These are phyloP conservation scores for Micromesistius poutassou DNA, from an alignment of 2,797 vertebrate species.

Conservation along the genomic window DNA sequence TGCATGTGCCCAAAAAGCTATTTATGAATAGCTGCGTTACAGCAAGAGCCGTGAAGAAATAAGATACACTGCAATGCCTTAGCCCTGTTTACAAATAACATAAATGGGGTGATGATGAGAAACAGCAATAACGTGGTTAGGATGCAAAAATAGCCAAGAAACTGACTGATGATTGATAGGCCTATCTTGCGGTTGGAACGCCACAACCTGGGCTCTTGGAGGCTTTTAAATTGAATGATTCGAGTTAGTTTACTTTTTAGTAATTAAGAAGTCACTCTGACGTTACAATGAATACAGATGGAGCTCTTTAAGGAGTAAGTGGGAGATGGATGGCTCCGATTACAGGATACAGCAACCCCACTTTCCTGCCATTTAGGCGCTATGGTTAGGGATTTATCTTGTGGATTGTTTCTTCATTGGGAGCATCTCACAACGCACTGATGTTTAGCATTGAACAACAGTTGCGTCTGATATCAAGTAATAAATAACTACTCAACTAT, in stretches of 20 bases:
- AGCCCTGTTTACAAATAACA: not conserved
- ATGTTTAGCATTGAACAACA: not conserved
- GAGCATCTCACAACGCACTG: not conserved
- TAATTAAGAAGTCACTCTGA: constrained; percentile 1
- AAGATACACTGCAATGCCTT: not conserved
- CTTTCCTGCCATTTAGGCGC: not conserved
- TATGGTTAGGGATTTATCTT: not conserved
- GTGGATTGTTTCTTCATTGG: not conserved
- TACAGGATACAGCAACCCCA: not conserved
- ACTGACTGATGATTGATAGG: not conserved
- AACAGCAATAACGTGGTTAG: not conserved
- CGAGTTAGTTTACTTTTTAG: not conserved
- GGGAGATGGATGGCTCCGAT: not conserved
- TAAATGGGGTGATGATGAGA: not conserved
- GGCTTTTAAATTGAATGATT: not conserved
- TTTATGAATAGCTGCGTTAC: not conserved
- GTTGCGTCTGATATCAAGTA: not conserved
- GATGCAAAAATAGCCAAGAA: not conserved
- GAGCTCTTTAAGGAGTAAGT: not conserved
- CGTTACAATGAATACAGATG: not conserved
- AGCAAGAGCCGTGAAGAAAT: not conserved
- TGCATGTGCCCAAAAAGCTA: not conserved
- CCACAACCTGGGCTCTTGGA: not conserved
- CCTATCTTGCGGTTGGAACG: not conserved
- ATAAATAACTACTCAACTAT: not conserved